A percentile compares a stretch with the other conserved stretches of the same genome.
phyloP scores from a whole-genome alignment of 2,113 vertebrate species.

The Siniperca knerii region DNA sequence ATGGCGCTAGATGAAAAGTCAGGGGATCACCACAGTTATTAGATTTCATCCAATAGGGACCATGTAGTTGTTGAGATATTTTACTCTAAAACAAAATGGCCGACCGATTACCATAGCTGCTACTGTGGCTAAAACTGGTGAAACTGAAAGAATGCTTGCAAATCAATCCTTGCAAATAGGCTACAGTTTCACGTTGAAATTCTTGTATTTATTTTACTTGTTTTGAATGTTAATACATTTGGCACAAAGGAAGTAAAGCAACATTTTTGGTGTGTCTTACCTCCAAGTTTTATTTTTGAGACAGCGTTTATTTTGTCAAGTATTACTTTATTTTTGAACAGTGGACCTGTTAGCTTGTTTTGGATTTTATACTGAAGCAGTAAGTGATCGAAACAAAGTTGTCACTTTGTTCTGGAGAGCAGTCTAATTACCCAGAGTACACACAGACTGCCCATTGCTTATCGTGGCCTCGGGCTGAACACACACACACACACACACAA shows the following conservation, averaged over 20 bases:
- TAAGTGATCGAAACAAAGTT: slow-evolving; percentile 41
- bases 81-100: no score
- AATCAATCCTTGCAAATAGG: no score
- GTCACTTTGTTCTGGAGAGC: slow-evolving; percentile 39
- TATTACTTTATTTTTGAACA: neutral
- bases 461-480: slow-evolving; percentile 43
- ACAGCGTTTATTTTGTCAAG: neutral
- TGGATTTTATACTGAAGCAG: slow-evolving; percentile 8
- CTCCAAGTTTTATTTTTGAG: neutral
- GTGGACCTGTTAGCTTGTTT: neutral
- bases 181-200: no score
- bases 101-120: no score
- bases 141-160: no score
- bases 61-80: no score
- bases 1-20: no score
- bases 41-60: no score
- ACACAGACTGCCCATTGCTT: slow-evolving; percentile 33
- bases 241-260: neutral
- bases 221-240: neutral
- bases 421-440: slow-evolving; percentile 47
- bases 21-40: no score
- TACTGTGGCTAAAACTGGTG: neutral
- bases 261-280: neutral
- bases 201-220: neutral
- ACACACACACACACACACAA: slow-evolving; percentile 38